phyloP scores from a whole-genome alignment of 2,113 vertebrate species.

The Sinocyclocheilus anshuiensis region DNA sequence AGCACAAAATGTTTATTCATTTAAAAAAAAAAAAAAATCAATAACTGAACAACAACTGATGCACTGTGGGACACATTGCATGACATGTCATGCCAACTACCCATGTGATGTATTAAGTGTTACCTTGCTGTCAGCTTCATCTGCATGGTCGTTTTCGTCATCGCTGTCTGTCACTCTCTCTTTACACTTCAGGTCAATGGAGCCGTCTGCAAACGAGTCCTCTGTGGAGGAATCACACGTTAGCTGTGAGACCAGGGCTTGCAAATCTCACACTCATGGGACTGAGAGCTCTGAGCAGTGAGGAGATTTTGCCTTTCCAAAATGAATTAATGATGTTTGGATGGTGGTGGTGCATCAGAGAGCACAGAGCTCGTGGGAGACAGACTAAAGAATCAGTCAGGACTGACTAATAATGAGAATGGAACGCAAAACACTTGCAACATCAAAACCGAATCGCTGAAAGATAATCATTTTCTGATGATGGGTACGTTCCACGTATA shows the following conservation, averaged over 20 bases:
- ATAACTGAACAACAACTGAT: neutral
- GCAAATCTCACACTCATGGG: neutral
- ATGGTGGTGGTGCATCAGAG: constrained; percentile 2
- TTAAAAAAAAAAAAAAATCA: neutral
- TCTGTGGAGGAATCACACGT: constrained; percentile 67
- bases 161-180: constrained; percentile 90
- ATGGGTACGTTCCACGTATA: neutral
- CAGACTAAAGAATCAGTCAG: neutral
- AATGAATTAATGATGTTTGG: neutral
- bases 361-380: neutral
- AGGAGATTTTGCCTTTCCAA: neutral
- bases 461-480: constrained; percentile 1
- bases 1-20: neutral
- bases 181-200: constrained; percentile 91
- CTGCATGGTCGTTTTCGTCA: constrained; percentile 78
- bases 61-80: neutral
- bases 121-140: constrained; percentile 85
- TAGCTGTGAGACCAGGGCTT: neutral
- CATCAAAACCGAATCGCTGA: neutral
- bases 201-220: constrained; percentile 81
- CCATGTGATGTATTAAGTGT: neutral
- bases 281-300: neutral
- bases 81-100: neutral
- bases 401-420: constrained; percentile 12
- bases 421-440: neutral